phyloP scores from a whole-genome alignment of 2,888 invertebrate genomes.

The Calephelis perditalis region DNA sequence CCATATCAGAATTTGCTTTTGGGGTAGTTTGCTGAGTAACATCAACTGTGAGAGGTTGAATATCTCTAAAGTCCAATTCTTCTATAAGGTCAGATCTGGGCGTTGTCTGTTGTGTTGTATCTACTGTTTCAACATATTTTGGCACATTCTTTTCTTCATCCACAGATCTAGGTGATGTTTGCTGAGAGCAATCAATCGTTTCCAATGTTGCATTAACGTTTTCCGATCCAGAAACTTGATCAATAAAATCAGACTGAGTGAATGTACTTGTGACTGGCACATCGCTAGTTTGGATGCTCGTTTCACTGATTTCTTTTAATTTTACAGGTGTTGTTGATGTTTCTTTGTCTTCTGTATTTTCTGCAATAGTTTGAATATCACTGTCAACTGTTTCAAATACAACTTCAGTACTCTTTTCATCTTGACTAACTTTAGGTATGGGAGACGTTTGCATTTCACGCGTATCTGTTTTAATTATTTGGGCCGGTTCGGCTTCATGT shows the following conservation, averaged over 20 bases:
- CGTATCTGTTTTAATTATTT: conserved; percentile 45
- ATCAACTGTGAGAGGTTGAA: conserved; percentile 40
- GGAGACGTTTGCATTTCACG: conserved; percentile 79
- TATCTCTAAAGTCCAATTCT: conserved; percentile 36
- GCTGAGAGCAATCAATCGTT: conserved; percentile 47
- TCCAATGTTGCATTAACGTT: conserved; percentile 29
- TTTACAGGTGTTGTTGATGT: conserved; percentile 58
- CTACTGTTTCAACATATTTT: conserved; percentile 34
- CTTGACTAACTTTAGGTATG: conserved; percentile 43
- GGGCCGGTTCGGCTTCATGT: conserved; percentile 32
- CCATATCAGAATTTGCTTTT: conserved; percentile 24
- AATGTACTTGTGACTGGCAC: conserved; percentile 51
- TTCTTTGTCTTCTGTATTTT: conserved; percentile 53
- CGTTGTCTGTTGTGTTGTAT: conserved; percentile 47
- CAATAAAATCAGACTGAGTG: conserved; percentile 61
- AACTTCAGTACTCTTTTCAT: conserved; percentile 62
- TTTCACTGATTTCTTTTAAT: conserved; percentile 48
- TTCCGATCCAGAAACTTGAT: conserved; percentile 34
- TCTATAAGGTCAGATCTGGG: conserved; percentile 27
- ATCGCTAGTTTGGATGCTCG: conserved; percentile 60
- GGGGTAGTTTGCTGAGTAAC: conserved; percentile 50
- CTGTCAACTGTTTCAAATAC: conserved; percentile 56
- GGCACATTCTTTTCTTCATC: conserved; percentile 23
- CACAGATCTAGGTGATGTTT: conserved; percentile 78
- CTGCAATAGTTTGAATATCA: conserved; percentile 54